Percentiles rank a stretch among this genome's conserved stretches.
Conservation (phyloP, 2,797 vertebrate species). For the Tangara arthus region DNA sequence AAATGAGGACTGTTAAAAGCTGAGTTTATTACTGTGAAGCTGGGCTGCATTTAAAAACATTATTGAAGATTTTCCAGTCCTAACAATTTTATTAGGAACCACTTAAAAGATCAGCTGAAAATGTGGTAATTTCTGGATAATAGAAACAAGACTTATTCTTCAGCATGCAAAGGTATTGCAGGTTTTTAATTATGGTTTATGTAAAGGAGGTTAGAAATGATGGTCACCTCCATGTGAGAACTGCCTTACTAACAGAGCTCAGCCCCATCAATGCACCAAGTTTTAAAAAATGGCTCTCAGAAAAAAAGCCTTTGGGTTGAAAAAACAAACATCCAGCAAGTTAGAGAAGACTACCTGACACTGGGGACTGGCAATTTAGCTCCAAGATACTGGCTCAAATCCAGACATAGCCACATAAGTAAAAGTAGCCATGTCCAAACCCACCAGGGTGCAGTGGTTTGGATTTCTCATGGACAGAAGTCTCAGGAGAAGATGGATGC, state of each 20-base stretch:
- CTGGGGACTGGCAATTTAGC: background rate
- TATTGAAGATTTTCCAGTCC: slow-evolving; percentile 50
- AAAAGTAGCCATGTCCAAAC: background rate
- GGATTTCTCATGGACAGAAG: background rate
- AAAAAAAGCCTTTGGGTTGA: background rate
- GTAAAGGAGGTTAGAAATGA: background rate
- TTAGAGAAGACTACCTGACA: background rate
- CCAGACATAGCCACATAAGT: background rate
- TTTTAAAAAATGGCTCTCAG: background rate
- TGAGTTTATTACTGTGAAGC: slow-evolving; percentile 24
- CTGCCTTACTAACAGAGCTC: background rate
- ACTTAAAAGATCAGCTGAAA: slow-evolving; percentile 54
- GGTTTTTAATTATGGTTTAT: slow-evolving; percentile 33
- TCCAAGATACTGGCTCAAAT: background rate
- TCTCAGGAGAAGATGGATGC: background rate
- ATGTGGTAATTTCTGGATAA: slow-evolving; percentile 16
- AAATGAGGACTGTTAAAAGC: slow-evolving; percentile 25
- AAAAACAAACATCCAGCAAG: background rate
- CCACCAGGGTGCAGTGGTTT: background rate
- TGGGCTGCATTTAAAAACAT: slow-evolving; percentile 14
- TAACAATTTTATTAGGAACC: slow-evolving; percentile 60
- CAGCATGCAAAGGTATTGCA: slow-evolving; percentile 14
- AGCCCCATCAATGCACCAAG: background rate
- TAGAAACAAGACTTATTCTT: slow-evolving; percentile 34
- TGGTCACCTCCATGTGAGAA: background rate